Evolutionary conservation across 2,797 vertebrate species (phyloP), one percentile per base, ranked within the genome.

Genomic region (Pipistrellus kuhlii): DNA sequence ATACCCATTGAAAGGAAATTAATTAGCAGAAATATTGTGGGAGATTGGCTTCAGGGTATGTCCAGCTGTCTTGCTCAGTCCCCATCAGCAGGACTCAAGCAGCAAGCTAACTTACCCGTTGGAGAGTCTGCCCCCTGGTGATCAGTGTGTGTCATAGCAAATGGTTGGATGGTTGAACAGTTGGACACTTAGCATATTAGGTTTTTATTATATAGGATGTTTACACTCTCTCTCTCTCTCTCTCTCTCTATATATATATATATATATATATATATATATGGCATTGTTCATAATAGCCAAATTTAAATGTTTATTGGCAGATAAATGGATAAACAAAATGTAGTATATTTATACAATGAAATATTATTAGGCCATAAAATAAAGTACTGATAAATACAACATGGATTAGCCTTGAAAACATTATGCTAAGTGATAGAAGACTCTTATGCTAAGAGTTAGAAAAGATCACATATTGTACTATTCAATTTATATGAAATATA

Each of bases 231-330:
- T n/a, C n/a, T n/a, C n/a, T n/a, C n/a, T n/a, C n/a, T n/a, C n/a
- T n/a, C n/a, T n/a, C n/a, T n/a, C n/a, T n/a, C 14, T 48, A 48
- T 48, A 48, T 48, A 48, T 13, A 51, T 17, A 51, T 17, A 51
- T 17, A 53, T 6, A 53, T 18, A 20, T 53, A 7, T 15, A 1
- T 85, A 44, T 46, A 66, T 9, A 8, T 85, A 27, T 20, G 48
- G 35, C 25, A 68, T 68, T 93, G 68, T 75, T 80, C 41, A 59
- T 44, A 77, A 84, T n/a, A 85, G 51, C 21, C 55, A 89, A 80
- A 69, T 46, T 69, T 64, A 27, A 62, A 64, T 73, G 20, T 81
- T 73, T 68, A 57, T 20, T 27, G 21, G 69, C 57, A 68, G 92
- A 53, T 5, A 6, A n/a, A 27, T 53, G 5, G 20, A 73, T 38